Conservation (phyloP, 2,113 vertebrate genomes). For the Leptobrachium leishanense region DNA sequence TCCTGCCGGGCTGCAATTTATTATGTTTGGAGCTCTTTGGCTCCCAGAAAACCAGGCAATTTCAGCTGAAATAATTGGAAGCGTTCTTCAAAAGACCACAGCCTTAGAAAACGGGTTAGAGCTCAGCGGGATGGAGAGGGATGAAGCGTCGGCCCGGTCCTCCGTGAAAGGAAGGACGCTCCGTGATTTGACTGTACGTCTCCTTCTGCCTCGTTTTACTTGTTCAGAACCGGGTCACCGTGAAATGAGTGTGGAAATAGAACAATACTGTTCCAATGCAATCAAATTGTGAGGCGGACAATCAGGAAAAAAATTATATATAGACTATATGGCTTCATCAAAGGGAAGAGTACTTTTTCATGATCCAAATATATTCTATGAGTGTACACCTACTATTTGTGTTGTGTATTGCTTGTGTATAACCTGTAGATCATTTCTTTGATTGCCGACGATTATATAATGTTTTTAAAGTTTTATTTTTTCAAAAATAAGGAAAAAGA, state of each 20-base stretch:
- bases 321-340: no score
- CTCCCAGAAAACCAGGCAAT: conserved; percentile 1
- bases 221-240: neutral
- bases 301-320: no score
- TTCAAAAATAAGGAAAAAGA: no score
- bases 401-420: no score
- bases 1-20: conserved; percentile 9
- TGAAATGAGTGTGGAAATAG: neutral
- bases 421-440: no score
- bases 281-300: no score
- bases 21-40: conserved; percentile 4
- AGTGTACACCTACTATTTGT: no score
- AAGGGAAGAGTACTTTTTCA: no score
- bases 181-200: neutral
- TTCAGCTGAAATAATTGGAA: conserved; percentile 20
- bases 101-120: neutral
- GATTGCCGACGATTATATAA: no score
- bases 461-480: no score
- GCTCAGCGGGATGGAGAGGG: neutral
- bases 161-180: neutral
- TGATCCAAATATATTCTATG: no score
- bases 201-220: neutral
- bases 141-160: neutral
- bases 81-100: neutral
- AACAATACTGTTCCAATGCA: no score